A percentile compares a stretch with the other conserved stretches of the same genome.
Conservation (phyloP, 1,140 invertebrate genomes). For the Hylaeus volcanicus region DNA sequence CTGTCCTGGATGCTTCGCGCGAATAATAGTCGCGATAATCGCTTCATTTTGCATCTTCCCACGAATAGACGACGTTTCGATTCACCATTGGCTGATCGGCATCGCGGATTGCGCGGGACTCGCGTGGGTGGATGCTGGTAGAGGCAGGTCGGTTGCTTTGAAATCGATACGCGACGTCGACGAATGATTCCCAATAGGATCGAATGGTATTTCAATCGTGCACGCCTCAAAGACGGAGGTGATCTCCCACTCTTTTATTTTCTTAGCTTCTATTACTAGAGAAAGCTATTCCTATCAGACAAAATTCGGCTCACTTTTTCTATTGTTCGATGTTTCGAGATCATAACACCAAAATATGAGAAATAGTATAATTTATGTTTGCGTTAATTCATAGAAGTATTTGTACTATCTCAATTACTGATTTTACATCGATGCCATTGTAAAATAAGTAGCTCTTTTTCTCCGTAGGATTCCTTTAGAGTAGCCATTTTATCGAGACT, state of each 20-base stretch:
- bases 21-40: constrained; percentile 18
- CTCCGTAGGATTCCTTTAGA: no score
- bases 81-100: not conserved
- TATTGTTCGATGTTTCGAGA: no score
- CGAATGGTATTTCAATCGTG: constrained; percentile 13
- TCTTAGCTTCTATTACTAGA: no score
- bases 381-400: no score
- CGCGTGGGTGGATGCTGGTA: constrained; percentile 25
- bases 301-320: no score
- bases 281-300: no score
- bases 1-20: not conserved
- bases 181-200: constrained; percentile 17
- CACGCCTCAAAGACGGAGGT: constrained; percentile 20
- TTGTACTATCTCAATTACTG: no score
- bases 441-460: no score
- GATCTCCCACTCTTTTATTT: not conserved
- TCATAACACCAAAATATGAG: no score
- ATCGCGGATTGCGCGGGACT: not conserved
- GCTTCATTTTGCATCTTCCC: constrained; percentile 3
- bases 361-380: no score
- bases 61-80: not conserved
- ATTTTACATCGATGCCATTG: no score
- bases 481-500: no score
- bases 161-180: constrained; percentile 36
- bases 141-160: constrained; percentile 34